Base-by-base conservation (phyloP, 2,113 vertebrate genomes). In the Periophthalmus modestus region DNA sequence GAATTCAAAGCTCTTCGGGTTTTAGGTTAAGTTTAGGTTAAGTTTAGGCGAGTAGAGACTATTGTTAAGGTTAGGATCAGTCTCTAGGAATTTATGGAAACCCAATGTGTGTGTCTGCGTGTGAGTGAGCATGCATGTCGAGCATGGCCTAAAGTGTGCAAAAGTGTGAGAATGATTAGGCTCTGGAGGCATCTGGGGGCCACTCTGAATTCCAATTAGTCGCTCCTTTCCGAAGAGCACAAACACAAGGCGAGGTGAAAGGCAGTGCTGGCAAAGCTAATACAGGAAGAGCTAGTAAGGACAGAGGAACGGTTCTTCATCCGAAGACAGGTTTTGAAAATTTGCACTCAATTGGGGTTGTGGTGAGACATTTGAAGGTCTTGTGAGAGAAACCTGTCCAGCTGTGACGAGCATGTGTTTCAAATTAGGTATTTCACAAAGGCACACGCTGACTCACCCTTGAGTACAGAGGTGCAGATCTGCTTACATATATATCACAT, bases 321-420 rank as follows among this genome's bases (percentile, higher is more conserved):
- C 83, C 78, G 73, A 66, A 16, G 69, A 81, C 80, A 81, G 83
- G 55, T 72, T 77, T 87, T 89, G 84, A 82, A 85, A 82, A 78
- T 82, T 77, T 80, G 69, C 69, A 65, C 84, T 83, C 86, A 77
- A 62, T 80, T 89, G 73, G 83, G 71, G 89, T 71, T 63, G 74
- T 74, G 71, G 76, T 88, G 88, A 88, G 90, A 91, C 78, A 86
- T 91, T 90, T 89, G 71, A 84, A 87, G 83, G 81, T 80, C 81
- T 78, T 68, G 72, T 82, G 87, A 88, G 85, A 89, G 67, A 82
- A 91, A 87, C 82, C 69, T 73, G 48, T 82, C 79, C 86, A 91
- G 87, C 89, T 92, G 91, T 84, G 76, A 83, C 76, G 11, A 83
- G 76, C 84, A 91, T 86, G 84, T 92, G 91, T 86, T 92, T 84